Evolutionary conservation across 2,113 vertebrate genomes (phyloP), one percentile per base, ranked within the genome.

Genomic region (Pomatorhinus ruficollis): DNA sequence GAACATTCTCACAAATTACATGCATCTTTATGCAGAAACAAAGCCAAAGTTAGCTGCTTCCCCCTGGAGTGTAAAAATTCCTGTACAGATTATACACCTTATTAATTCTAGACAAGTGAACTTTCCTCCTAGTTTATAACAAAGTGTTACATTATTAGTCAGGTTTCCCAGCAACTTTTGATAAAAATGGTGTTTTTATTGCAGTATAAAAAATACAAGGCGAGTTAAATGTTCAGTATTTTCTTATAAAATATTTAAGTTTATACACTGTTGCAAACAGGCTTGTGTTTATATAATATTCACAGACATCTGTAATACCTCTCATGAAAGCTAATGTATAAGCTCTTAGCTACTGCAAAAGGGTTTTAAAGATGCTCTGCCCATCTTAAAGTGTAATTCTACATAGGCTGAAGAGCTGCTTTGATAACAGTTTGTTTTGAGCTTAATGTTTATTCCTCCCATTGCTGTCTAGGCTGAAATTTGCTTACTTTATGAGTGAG

Each of bases 241-340:
- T 96, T 94, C 95, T 97, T 94, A 97, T 97, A 95, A 97, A 97
- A 97, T 97, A 97, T 97, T 97, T 93, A 97, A 71, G 82, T 93
- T 93, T 95, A 93, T 96, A 95, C 97, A 97, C 95, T 93, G 97
- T 96, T 96, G 94, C 94, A 96, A 96, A 95, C 80, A 89, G 91
- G 80, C 89, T 81, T 60, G 47, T 80, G 87, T 97, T 97, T 97
- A 96, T 96, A 95, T 78, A 97, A 97, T 93, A 97, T 96, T 93
- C 96, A 95, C 77, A 97, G 94, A 95, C 96, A 96, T 96, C 94
- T 93, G 83, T 89, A 97, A 97, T 85, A 74, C 92, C 92, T 97
- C 89, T 95, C 91, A 89, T 91, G 95, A 96, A 97, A 97, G 94
- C 76, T 90, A 96, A 97, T 96, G 91, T 83, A 59, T 50, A 92